phyloP scores from a whole-genome alignment of 2,113 vertebrate species.

The Verasper variegatus region DNA sequence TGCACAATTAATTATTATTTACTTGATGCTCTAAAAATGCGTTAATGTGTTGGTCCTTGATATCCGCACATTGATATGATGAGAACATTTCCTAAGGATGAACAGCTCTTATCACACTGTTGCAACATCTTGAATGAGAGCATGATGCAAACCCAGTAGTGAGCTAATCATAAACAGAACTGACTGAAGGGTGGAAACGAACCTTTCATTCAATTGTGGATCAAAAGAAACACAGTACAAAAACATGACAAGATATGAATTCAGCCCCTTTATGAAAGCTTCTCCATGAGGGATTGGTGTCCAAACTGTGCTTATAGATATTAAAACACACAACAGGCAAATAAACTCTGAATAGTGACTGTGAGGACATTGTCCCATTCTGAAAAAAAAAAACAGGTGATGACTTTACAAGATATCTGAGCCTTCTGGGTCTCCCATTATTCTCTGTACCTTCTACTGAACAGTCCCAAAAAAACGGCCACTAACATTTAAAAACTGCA shows the following conservation, averaged over 20 bases:
- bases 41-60: too few relatives aligned
- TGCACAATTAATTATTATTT: not conserved
- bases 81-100: not conserved
- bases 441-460: constrained; percentile 6
- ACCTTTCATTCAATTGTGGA: not conserved
- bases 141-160: constrained; percentile 9
- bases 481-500: constrained; percentile 31
- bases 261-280: constrained; percentile 23
- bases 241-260: constrained; percentile 27
- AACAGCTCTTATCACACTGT: constrained; percentile 11
- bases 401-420: constrained; percentile 12
- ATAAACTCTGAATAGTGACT: too few relatives aligned
- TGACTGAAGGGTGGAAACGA: constrained; percentile 14
- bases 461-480: not conserved
- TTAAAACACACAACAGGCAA: too few relatives aligned
- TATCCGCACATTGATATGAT: not conserved
- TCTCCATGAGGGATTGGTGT: constrained; percentile 5
- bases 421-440: constrained; percentile 6
- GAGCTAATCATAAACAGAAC: not conserved
- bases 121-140: constrained; percentile 15
- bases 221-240: constrained; percentile 26
- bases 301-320: too few relatives aligned
- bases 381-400: not conserved
- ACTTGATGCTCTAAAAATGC: not conserved
- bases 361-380: too few relatives aligned